Evolutionary conservation across 1,140 invertebrate genomes (phyloP).

Genomic region (Drosophila kurseongensis): DNA sequence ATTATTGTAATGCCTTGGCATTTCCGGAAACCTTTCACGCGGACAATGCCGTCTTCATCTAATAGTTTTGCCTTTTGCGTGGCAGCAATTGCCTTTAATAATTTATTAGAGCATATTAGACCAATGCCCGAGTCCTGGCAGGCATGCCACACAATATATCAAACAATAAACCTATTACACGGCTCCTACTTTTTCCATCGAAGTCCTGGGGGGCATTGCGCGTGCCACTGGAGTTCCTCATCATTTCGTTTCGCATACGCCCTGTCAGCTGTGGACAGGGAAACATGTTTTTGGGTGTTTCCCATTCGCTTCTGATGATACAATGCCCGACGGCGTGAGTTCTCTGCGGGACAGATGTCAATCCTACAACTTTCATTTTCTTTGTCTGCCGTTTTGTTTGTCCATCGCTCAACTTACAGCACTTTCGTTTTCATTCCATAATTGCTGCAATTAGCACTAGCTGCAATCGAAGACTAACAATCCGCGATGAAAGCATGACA

Average conservation of each 20-base stretch:
- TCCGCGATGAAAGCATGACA: slow-evolving; percentile 53
- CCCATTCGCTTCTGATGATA: neutral
- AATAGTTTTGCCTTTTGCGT: slow-evolving; percentile 45
- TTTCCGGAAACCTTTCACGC: slow-evolving; percentile 10
- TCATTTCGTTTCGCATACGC: slow-evolving; percentile 47
- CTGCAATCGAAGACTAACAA: slow-evolving; percentile 23
- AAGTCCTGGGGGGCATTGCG: slow-evolving; percentile 47
- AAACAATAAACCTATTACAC: slow-evolving; percentile 74
- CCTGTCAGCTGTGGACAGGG: slow-evolving; percentile 6
- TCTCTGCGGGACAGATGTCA: slow-evolving; percentile 1
- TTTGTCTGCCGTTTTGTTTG: slow-evolving; percentile 46
- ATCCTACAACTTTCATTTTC: slow-evolving; percentile 13
- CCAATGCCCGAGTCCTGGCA: neutral
- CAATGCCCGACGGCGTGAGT: slow-evolving; percentile 1
- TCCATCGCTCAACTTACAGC: slow-evolving; percentile 73
- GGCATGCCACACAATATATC: slow-evolving; percentile 60
- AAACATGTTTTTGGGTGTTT: slow-evolving; percentile 7
- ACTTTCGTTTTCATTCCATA: slow-evolving; percentile 55
- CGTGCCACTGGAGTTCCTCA: slow-evolving; percentile 54
- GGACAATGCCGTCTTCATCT: slow-evolving; percentile 3
- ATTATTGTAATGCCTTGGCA: slow-evolving; percentile 62
- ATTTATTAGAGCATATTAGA: slow-evolving; percentile 66
- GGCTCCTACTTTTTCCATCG: slow-evolving; percentile 22
- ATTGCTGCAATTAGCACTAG: slow-evolving; percentile 63
- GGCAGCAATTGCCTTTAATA: slow-evolving; percentile 61